Evolutionary conservation across 1,140 invertebrate species (phyloP), one percentile per base, ranked within the genome.

Genomic region (Littorina saxatilis): DNA sequence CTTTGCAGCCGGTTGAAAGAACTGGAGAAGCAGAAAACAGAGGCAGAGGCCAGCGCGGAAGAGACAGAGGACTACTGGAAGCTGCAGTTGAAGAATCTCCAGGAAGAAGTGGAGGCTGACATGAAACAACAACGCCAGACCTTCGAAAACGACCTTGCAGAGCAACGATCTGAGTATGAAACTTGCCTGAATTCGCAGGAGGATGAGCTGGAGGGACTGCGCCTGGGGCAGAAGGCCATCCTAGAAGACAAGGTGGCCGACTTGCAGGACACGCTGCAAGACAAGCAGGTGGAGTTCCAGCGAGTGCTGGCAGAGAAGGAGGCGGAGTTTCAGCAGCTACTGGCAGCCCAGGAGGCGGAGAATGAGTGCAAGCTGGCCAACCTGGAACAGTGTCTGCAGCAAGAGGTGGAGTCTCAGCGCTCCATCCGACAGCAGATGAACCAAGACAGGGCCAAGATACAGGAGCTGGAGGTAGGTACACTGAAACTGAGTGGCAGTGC

Each of bases 31-130:
- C 17, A 37, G 20, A 39, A 68, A 35, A 17, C 7, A 9, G 27
- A 23, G 23, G 55, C 55, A n/a, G 55, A 61, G 55, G 4, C 55
- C 23, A 9, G 55, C 55, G n/a, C n/a, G 7, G n/a, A 80, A 7
- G 85, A 88, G 29, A 81, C 61, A 37, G 88, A 88, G 68, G 81
- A 79, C n/a, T 89, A 88, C 81, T 89, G 87, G 86, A 76, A 79
- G 40, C 75, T 83, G 27, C 86, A 88, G 79, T 63, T 87, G 15
- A 78, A 77, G n/a, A 79, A 83, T 23, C 55, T 89, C 27, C 80
- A 87, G 77, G 81, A 81, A 2, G 88, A 89, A 55, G 86, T 86
- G 76, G 74, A 82, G 20, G 81, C 74, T 32, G 88, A 82, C 35
- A 86, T 79, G 23, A 23, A 81, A 9, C 85, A 89, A 55, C 83